These are phyloP conservation scores for Anas bernieri DNA, from an alignment of 2,797 vertebrate species.

Conservation along the genomic window DNA sequence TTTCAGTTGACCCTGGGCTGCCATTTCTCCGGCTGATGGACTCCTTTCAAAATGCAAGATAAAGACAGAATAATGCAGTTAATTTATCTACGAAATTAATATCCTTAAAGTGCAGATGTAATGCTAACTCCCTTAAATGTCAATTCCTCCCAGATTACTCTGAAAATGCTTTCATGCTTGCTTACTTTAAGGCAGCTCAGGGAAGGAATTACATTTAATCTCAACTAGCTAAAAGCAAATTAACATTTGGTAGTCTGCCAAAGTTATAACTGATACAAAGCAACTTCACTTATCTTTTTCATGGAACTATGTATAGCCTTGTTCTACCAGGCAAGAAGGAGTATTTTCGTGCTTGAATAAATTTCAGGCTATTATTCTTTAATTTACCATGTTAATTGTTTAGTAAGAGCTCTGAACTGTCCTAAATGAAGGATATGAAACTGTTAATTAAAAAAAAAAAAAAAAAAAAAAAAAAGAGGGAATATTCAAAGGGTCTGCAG, in stretches of 20 bases:
- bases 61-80: constrained; percentile 83
- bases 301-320: constrained; percentile 77
- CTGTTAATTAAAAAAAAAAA: not conserved
- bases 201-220: constrained; percentile 91
- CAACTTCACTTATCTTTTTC: constrained; percentile 77
- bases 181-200: constrained; percentile 84
- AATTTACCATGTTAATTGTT: constrained; percentile 17
- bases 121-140: constrained; percentile 82
- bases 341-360: constrained; percentile 65
- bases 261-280: constrained; percentile 84
- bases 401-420: constrained; percentile 1
- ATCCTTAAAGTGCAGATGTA: constrained; percentile 80
- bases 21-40: constrained; percentile 80
- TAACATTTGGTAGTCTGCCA: constrained; percentile 88
- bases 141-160: constrained; percentile 81
- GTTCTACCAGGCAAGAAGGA: constrained; percentile 73
- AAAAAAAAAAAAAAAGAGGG: not conserved
- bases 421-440: not conserved
- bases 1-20: constrained; percentile 86
- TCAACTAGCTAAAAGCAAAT: constrained; percentile 90
- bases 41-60: constrained; percentile 85
- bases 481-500: not conserved
- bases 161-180: constrained; percentile 84
- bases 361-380: constrained; percentile 70
- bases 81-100: constrained; percentile 87